Evolutionary conservation across 2,797 vertebrate species (phyloP), one percentile per base, ranked within the genome.

Genomic region (Tolypeutes matacus): DNA sequence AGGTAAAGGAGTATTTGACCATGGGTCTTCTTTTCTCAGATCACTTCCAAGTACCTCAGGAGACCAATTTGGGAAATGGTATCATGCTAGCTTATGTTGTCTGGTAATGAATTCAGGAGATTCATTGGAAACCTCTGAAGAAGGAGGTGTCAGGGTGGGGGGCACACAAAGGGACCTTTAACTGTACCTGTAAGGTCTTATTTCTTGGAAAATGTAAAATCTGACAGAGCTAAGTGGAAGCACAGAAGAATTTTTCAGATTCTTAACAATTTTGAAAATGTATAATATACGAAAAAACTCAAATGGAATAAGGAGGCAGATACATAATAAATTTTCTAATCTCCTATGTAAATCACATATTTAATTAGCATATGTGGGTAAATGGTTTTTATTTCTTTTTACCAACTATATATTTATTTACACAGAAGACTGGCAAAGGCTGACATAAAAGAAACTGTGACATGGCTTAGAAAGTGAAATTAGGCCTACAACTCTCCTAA

Each of bases 351-450:
- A 84, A 21, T 67, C n/a, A 94, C 4, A 72, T 23, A 64, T 67
- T 90, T 91, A 81, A 92, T 51, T 86, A 87, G 27, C 27, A 29
- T 82, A 67, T 49, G 17, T 17, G 91, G 36, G 21, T 56, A 78
- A 86, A 77, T 39, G 10, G 29, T n/a, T 96, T 93, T 83, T 93
- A 69, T 23, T 65, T 56, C 49, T 91, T 82, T 77, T 42, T 86
- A 60, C 46, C 53, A 91, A 56, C 20, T 73, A 80, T 12, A 11
- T 92, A 93, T 73, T 93, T 88, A 86, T 73, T 93, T 88, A 86
- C 23, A 69, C 25, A n/a, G 34, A 82, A 95, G 78, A 93, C 2
- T 42, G 10, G 83, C 70, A 91, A 86, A 88, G 34, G 39, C 11
- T 42, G 78, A 70, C 20, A 56, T 64, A 69, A 75, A 75, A 81